Conservation (phyloP, 2,797 vertebrate genomes). For the Rhinatrema bivittatum region DNA sequence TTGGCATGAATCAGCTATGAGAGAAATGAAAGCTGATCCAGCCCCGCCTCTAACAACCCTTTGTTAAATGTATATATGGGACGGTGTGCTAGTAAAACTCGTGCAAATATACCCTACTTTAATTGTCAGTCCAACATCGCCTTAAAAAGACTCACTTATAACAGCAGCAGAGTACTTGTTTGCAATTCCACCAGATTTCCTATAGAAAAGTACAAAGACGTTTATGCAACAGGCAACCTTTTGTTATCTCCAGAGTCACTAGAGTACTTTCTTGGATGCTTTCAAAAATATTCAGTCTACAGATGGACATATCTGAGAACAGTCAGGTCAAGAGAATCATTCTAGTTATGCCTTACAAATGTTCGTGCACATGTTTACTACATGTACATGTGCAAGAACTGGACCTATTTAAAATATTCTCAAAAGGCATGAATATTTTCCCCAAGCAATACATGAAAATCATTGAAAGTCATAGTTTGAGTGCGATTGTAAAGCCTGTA, state of each 20-base stretch:
- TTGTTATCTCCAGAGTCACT: conserved; percentile 3
- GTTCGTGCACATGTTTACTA: no score
- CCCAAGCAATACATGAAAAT: no score
- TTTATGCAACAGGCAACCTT: neutral
- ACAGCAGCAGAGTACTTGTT: conserved; percentile 1
- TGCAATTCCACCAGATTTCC: conserved; percentile 16
- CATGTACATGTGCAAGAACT: no score
- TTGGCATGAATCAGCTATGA: conserved; percentile 5
- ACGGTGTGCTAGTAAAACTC: conserved; percentile 18
- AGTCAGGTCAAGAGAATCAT: no score
- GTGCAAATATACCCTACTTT: conserved; percentile 28
- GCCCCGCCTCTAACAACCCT: conserved; percentile 5
- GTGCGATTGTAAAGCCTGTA: no score
- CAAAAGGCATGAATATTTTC: no score
- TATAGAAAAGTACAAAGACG: conserved; percentile 8
- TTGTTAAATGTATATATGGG: conserved; percentile 36
- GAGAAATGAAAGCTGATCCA: conserved; percentile 27
- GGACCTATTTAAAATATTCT: no score
- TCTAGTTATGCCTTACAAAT: no score
- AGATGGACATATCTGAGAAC: no score
- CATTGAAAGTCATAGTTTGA: no score
- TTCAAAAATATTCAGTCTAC: no score
- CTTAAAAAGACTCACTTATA: conserved; percentile 21
- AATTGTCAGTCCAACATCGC: conserved; percentile 27
- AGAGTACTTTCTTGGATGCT: no score